Conservation (phyloP, 2,113 vertebrate genomes). For the Columba livia region DNA sequence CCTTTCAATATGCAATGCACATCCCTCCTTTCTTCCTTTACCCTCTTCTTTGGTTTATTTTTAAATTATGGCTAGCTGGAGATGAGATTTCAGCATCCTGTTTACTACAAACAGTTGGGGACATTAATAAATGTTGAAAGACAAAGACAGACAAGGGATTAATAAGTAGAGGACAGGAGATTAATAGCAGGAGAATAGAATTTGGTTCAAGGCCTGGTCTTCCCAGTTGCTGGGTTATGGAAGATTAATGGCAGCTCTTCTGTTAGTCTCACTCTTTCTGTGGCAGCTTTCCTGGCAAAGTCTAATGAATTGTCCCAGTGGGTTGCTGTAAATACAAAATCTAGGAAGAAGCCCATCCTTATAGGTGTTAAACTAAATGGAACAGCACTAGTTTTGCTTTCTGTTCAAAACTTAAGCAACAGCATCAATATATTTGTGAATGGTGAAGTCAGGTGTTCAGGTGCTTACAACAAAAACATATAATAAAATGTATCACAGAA, state of each 20-base stretch:
- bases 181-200: slow-evolving; percentile 18
- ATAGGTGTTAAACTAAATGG: background rate
- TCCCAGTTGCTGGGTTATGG: slow-evolving; percentile 5
- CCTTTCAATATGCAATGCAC: background rate
- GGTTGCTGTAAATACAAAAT: slow-evolving; percentile 20
- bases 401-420: background rate
- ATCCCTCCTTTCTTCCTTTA: background rate
- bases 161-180: slow-evolving; percentile 47
- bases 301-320: background rate
- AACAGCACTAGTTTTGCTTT: background rate
- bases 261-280: background rate
- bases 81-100: slow-evolving; percentile 26
- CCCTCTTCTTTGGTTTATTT: background rate
- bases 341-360: background rate
- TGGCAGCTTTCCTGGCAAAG: background rate
- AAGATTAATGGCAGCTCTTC: slow-evolving; percentile 48
- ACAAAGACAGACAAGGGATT: slow-evolving; percentile 52
- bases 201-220: slow-evolving; percentile 41
- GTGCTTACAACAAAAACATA: slow-evolving; percentile 1
- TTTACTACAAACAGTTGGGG: slow-evolving; percentile 21
- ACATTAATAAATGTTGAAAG: slow-evolving; percentile 53
- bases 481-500: background rate
- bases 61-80: slow-evolving; percentile 11
- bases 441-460: background rate
- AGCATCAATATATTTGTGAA: background rate